Evolutionary conservation across 2,888 invertebrate species (phyloP), one percentile per base, ranked within the genome.

Genomic region (Glyphotaelius pellucidus): DNA sequence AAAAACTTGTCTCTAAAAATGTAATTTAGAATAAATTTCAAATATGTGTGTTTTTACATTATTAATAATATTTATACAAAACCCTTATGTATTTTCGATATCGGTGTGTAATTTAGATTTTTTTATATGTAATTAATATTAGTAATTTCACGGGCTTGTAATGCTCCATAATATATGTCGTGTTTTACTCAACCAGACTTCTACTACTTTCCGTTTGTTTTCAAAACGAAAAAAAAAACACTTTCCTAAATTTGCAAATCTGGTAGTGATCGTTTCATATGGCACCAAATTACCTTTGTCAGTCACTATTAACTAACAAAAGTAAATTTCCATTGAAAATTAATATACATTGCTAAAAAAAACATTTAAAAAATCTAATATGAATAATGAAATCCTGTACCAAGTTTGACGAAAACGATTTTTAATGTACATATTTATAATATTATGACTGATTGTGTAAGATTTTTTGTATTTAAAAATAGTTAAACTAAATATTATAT

Each of bases 401-500:
- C 88, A 89, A 89, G 31, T 79, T 79, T 35, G 32, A 89, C 35
- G 25, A 79, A 79, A 80, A 79, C 38, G 25, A 67, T 42, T 35
- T 79, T 89, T 79, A 79, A 79, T 80, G 88, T 91, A 91, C 81
- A 87, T 89, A 89, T 47, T 80, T 91, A 88, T 91, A 87, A 91
- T 91, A 90, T 92, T 93, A 92, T 91, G 93, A 93, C 93, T 93
- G 93, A 93, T 93, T 92, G 91, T 92, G 87, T 92, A 93, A 93
- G 90, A 91, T 85, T 85, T 93, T 91, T 91, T 91, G 91, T 88
- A 88, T 90, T 91, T 92, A 47, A 87, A 80, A 87, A 52, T 86
- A 86, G 31, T 79, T 90, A 86, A 86, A 30, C 12, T 86, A 86
- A 86, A 67, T 25, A 67, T 67, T 67, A 25, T 9, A 25, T n/a